Evolutionary conservation across 2,113 vertebrate genomes (phyloP).

Genomic region (Ammodytes dubius): DNA sequence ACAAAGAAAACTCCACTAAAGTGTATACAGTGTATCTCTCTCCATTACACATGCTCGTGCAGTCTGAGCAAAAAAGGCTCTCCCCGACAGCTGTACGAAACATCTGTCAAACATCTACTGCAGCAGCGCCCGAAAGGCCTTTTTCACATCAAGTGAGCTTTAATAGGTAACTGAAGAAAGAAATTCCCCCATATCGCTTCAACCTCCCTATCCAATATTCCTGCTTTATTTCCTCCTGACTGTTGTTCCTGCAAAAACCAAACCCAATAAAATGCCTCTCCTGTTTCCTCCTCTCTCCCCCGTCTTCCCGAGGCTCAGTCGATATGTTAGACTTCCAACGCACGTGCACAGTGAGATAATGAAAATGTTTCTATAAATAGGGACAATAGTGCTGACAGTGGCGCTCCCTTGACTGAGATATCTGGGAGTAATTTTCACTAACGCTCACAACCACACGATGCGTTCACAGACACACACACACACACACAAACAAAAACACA

Average conservation of each 20-base stretch:
- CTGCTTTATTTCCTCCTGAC: conserved; percentile 41
- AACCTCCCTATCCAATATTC: conserved; percentile 59
- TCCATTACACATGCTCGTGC: conserved; percentile 37
- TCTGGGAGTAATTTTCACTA: conserved; percentile 72
- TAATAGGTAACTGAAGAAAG: conserved; percentile 64
- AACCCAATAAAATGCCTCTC: conserved; percentile 68
- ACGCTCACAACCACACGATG: conserved; percentile 2
- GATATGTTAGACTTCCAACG: conserved; percentile 71
- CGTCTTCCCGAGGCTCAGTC: conserved; percentile 68
- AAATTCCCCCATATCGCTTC: conserved; percentile 52
- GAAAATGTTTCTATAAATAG: conserved; percentile 87
- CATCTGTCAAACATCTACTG: conserved; percentile 69
- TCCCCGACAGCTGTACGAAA: conserved; percentile 38
- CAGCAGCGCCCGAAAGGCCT: conserved; percentile 61
- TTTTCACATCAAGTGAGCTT: conserved; percentile 67
- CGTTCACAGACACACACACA: conserved; percentile 19
- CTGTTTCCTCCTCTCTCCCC: conserved; percentile 52
- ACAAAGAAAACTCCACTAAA: conserved; percentile 27
- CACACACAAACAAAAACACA: conserved; percentile 39
- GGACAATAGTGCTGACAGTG: conserved; percentile 80
- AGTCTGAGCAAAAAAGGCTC: conserved; percentile 41
- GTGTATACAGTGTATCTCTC: conserved; percentile 34
- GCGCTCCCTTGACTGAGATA: conserved; percentile 80
- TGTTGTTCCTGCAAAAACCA: conserved; percentile 54
- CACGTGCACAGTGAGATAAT: conserved; percentile 78